Evolutionary conservation across 2,888 invertebrate species (phyloP).

Genomic region (Sphaerophoria rueppellii): DNA sequence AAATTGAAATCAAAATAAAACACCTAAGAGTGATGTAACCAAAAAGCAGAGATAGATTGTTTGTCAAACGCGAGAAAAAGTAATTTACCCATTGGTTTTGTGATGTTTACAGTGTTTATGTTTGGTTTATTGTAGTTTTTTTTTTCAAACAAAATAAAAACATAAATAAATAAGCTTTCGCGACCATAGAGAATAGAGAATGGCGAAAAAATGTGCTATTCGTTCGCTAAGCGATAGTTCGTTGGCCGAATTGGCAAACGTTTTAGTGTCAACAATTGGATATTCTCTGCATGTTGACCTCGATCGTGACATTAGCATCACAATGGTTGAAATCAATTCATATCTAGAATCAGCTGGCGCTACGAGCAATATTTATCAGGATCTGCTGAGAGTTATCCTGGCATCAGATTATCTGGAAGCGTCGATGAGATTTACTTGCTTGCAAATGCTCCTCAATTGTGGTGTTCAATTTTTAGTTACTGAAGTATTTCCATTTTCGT

Average conservation of each 20-base stretch:
- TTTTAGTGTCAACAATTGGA: slow-evolving; percentile 85
- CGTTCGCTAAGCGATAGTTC: slow-evolving; percentile 85
- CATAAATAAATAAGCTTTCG: slow-evolving; percentile 5
- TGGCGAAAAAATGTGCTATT: slow-evolving; percentile 87
- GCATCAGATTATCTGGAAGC: slow-evolving; percentile 87
- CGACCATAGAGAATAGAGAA: slow-evolving; percentile 75
- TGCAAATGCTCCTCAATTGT: slow-evolving; percentile 86
- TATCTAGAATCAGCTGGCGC: slow-evolving; percentile 85
- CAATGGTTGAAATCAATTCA: slow-evolving; percentile 85
- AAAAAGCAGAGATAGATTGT: slow-evolving; percentile 6
- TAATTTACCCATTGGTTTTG: slow-evolving; percentile 1
- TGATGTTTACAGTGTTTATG: slow-evolving; percentile 42
- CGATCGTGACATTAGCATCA: slow-evolving; percentile 84
- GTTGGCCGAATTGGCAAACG: slow-evolving; percentile 85
- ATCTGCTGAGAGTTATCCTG: slow-evolving; percentile 86
- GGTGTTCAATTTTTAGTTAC: slow-evolving; percentile 87
- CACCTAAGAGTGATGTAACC: slow-evolving; percentile 57
- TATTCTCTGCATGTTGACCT: slow-evolving; percentile 84
- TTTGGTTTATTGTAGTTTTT: slow-evolving; percentile 31
- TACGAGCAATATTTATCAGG: slow-evolving; percentile 87
- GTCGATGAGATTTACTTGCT: slow-evolving; percentile 86
- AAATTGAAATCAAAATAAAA: slow-evolving; percentile 52
- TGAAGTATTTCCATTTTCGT: slow-evolving; percentile 88
- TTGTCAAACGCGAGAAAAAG: slow-evolving; percentile 45
- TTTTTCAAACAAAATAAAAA: slow-evolving; percentile 26